Percentiles rank a stretch among this genome's conserved stretches.
phyloP scores from a whole-genome alignment of 2,888 invertebrate genomes.

The Drosophila koepferae region DNA sequence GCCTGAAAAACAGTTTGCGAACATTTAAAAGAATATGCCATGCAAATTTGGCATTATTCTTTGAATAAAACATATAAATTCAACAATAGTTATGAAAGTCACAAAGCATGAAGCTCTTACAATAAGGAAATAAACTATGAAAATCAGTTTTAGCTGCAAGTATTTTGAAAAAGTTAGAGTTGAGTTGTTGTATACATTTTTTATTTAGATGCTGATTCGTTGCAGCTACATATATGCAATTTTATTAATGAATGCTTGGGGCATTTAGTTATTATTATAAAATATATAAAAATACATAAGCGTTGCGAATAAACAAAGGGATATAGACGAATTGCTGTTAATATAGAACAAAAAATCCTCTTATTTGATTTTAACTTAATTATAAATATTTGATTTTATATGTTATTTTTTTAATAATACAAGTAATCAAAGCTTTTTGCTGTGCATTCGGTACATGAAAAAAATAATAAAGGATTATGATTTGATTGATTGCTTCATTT shows the following conservation, averaged over 20 bases:
- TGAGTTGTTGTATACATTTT: neutral
- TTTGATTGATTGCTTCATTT: too few species aligned
- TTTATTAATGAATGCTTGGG: neutral
- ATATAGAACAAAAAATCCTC: too few species aligned
- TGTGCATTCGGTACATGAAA: too few species aligned
- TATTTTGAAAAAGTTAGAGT: neutral
- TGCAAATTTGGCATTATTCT: neutral
- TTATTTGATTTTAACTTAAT: too few species aligned
- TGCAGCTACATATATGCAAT: neutral
- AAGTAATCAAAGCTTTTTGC: too few species aligned
- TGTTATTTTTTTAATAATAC: too few species aligned
- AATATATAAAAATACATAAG: too few species aligned
- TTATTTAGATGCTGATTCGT: neutral
- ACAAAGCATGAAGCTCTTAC: neutral
- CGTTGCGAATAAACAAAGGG: too few species aligned
- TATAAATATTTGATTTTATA: too few species aligned
- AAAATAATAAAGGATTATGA: too few species aligned
- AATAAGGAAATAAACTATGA: neutral
- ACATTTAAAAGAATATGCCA: neutral
- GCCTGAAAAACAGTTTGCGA: slow-evolving; percentile 19
- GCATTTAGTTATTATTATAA: neutral
- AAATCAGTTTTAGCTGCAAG: neutral
- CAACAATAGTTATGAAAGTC: neutral
- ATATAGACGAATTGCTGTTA: too few species aligned
- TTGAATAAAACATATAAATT: neutral